phyloP scores from a whole-genome alignment of 2,797 vertebrate species.

The Cossypha heuglini region DNA sequence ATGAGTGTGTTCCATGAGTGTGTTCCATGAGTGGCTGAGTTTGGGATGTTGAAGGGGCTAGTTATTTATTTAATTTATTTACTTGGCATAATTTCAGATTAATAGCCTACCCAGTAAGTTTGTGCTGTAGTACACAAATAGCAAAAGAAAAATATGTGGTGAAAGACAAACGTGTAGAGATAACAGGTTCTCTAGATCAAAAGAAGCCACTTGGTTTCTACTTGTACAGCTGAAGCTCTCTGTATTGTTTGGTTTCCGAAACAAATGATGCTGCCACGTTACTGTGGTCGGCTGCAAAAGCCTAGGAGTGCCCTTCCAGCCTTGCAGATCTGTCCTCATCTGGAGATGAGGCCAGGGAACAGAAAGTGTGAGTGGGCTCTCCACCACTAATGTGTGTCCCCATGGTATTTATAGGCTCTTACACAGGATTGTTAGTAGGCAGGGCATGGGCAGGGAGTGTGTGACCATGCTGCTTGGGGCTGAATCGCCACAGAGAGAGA shows the following conservation, averaged over 20 bases:
- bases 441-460: not conserved
- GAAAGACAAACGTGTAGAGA: not conserved
- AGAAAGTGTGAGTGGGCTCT: not conserved
- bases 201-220: not conserved
- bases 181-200: not conserved
- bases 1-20: not conserved
- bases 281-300: accelerated
- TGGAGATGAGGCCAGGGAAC: not conserved
- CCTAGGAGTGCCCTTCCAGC: not conserved
- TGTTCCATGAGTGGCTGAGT: not conserved
- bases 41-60: not conserved
- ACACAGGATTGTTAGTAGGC: not conserved
- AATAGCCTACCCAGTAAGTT: not conserved
- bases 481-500: not conserved
- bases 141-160: not conserved
- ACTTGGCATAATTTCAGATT: accelerated
- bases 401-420: not conserved
- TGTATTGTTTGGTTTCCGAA: not conserved
- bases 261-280: not conserved
- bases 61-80: not conserved
- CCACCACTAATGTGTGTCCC: accelerated
- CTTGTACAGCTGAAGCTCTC: not conserved
- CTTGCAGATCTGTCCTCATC: not conserved
- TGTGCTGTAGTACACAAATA: not conserved
- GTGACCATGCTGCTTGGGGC: not conserved